Base-by-base conservation (phyloP, 1,140 invertebrate genomes). In the Hydropsyche tenuis region DNA sequence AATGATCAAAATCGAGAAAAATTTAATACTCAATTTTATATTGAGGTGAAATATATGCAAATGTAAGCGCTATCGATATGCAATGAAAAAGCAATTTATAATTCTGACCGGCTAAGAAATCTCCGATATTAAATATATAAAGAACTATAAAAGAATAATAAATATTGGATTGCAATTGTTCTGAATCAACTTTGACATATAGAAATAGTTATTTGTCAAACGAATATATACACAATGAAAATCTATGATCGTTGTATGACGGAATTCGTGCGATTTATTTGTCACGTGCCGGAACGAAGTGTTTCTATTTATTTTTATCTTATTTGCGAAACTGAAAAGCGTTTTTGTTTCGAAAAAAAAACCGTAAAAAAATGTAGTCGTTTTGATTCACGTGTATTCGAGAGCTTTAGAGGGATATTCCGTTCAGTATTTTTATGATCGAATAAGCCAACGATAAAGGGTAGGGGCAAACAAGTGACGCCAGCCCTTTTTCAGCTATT, bases 371-470 rank as follows among this genome's bases (percentile, higher is more conserved):
- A 60, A 60, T 60, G 56, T 60, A 60, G 56, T 27, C 56, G 22
- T 60, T 60, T 60, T 60, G 56, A 60, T 22, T 60, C 56, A 60
- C 56, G 23, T 27, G 23, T 60, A 60, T 60, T 25, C 23, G 56
- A 60, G 56, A 60, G 56, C 56, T 60, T 60, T 60, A 18, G 56
- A 12, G 20, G 20, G 56, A 20, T 60, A 53, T 27, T 14, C 60
- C 25, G 60, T 42, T 46, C 63, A 23, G 63, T 46, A 42, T 42
- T 46, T 65, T 65, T 65, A 65, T 30, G 63, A 65, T 42, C 63
- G 30, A 65, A 46, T 65, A 65, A 65, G 30, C 63, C 43, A 16
- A 46, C 63, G 37, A 46, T 65, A 65, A 65, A 65, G 37, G 43
- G 56, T 11, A 37, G 30, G 30, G 37, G 63, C 63, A 65, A 65